Evolutionary conservation across 2,888 invertebrate genomes (phyloP).

Genomic region (Julus scanicus): DNA sequence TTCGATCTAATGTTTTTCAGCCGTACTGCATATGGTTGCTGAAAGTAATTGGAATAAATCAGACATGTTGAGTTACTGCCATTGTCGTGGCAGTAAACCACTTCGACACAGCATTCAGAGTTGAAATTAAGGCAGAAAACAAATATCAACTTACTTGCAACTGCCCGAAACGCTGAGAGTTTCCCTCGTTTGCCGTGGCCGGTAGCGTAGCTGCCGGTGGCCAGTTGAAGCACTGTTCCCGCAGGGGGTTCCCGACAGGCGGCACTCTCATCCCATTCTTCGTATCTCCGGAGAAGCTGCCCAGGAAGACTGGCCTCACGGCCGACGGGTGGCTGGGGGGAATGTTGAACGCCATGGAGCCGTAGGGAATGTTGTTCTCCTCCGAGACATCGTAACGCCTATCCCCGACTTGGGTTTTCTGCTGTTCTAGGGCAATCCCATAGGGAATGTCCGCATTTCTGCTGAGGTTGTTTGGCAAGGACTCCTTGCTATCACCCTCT

Average conservation of each 20-base stretch:
- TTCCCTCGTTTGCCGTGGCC: neutral
- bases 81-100: neutral
- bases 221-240: neutral
- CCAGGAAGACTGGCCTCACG: neutral
- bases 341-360: conserved; percentile 7
- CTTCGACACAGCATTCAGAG: neutral
- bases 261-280: neutral
- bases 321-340: neutral
- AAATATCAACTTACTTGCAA: neutral
- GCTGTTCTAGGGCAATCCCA: neutral
- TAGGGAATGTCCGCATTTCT: neutral
- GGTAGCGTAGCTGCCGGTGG: neutral
- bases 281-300: neutral
- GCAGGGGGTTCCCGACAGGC: neutral
- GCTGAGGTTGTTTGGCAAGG: conserved; percentile 58
- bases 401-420: neutral
- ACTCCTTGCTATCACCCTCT: conserved; percentile 61
- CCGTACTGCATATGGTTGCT: neutral
- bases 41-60: neutral
- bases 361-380: neutral
- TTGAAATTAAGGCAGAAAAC: neutral
- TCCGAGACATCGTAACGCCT: neutral
- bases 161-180: neutral
- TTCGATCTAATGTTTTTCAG: conserved; percentile 8
- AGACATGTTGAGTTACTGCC: neutral